These are phyloP conservation scores for Pangasius djambal DNA, from an alignment of 2,797 vertebrate species.

Conservation along the genomic window DNA sequence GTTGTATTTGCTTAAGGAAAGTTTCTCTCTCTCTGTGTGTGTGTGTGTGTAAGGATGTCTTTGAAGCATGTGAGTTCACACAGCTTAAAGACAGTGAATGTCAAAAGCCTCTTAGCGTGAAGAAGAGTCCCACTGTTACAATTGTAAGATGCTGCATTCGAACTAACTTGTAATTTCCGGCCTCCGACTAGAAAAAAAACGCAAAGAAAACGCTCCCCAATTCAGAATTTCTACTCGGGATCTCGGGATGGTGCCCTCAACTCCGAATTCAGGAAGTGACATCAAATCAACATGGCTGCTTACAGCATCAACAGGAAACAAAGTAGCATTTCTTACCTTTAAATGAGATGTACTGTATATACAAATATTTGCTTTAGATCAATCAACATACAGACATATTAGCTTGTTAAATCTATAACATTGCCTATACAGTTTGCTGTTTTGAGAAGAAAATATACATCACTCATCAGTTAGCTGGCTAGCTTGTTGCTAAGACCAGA, in stretches of 20 bases:
- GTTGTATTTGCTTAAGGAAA: background rate
- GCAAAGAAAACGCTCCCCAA: background rate
- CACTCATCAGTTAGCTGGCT: too few relatives aligned
- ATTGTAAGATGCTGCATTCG: background rate
- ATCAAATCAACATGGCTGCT: background rate
- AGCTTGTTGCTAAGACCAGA: too few relatives aligned
- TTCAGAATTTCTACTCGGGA: background rate
- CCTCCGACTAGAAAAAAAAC: background rate
- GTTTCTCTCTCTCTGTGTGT: background rate
- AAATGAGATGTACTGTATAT: background rate
- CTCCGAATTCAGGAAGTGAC: background rate
- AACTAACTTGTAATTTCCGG: background rate
- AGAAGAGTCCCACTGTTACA: background rate
- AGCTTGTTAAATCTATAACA: too few relatives aligned
- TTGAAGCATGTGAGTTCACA: background rate
- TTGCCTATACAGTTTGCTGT: too few relatives aligned
- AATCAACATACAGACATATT: too few relatives aligned
- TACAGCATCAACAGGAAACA: background rate
- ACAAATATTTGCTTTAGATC: too few relatives aligned
- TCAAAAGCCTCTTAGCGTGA: background rate
- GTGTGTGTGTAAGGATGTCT: background rate
- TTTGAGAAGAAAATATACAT: too few relatives aligned
- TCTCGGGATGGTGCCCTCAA: background rate
- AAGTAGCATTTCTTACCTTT: background rate
- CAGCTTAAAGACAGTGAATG: background rate